phyloP scores from a whole-genome alignment of 2,888 invertebrate genomes.

The Blera fallax region DNA sequence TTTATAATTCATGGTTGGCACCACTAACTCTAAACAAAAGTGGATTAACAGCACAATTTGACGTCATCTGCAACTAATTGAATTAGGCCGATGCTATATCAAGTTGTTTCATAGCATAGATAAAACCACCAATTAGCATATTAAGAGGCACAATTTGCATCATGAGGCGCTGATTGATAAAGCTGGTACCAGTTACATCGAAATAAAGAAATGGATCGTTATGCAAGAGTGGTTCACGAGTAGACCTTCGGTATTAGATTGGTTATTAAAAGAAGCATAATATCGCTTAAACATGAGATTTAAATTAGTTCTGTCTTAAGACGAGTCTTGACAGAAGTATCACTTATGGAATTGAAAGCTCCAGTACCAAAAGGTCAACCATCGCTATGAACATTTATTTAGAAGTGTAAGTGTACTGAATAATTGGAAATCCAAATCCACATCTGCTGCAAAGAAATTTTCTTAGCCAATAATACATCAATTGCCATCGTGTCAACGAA shows the following conservation, averaged over 20 bases:
- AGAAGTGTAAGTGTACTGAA: no score
- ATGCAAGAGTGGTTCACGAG: not conserved
- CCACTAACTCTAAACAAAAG: not conserved
- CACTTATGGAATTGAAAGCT: no score
- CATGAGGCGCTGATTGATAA: constrained; percentile 10
- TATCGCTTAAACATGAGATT: no score
- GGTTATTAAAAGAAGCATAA: no score
- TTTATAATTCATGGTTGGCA: not conserved
- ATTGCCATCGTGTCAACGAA: not conserved
- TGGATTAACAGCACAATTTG: constrained; percentile 30
- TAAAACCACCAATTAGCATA: constrained; percentile 24
- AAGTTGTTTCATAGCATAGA: constrained; percentile 24
- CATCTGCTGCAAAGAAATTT: not conserved
- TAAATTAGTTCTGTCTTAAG: no score
- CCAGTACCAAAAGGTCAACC: no score
- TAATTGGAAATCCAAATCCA: no score
- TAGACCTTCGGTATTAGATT: not conserved
- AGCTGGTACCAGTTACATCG: not conserved
- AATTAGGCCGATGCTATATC: constrained; percentile 40
- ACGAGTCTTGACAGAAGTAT: no score
- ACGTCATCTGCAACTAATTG: constrained; percentile 56
- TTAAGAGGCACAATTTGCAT: constrained; percentile 41
- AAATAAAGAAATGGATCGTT: constrained; percentile 1
- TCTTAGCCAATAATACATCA: not conserved
- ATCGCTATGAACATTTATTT: no score